Base-by-base conservation (phyloP, 2,797 vertebrate species). In the Cyprinodon diabolis region DNA sequence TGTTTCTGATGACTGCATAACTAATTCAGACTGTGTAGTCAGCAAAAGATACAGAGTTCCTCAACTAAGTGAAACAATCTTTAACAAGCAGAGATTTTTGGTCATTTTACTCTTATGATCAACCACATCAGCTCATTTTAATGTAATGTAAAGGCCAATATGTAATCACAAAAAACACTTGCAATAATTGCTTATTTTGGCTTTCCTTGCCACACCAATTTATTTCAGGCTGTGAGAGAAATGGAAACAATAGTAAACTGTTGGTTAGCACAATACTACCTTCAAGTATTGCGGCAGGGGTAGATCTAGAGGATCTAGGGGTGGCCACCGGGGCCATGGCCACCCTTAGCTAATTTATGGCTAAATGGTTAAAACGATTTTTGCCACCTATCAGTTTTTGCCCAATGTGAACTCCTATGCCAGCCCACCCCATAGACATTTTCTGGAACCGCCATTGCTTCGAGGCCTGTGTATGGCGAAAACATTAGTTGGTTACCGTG, bases 1-100 rank as follows among this genome's bases (percentile, higher is more conserved):
- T 57, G 54, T 52, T 40, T 67, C 15, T 74, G 48, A 51, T 49
- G 11, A 35, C 37, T 23, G 14, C 14, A 48, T 55, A 66, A 79
- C 66, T 48, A 25, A 6, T 45, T 72, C 57, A 23, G 21, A 6
- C 19, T 75, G 35, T 58, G 12, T 51, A 52, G 57, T 40, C 51
- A 37, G 23, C 5, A 58, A 37, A n/a, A 56, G 21, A 62, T 19
- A 7, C 7, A 13, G 35, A 43, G 70, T 10, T 57, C 58, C 21
- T 57, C 60, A 67, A 55, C 6, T 19, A 48, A 19, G 43, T 25
- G 43, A 21, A 11, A 11, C 37, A 56, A 19, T 40, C 37, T 40
- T 40, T 48, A 40, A 56, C 48, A 55, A 51, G 25, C 70, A 45
- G 67, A 74, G 62, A 30, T 17, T 45, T 48, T 56, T 12, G 23